Conservation (phyloP, 1,140 invertebrate genomes). For the Tetramorium parvispinum region DNA sequence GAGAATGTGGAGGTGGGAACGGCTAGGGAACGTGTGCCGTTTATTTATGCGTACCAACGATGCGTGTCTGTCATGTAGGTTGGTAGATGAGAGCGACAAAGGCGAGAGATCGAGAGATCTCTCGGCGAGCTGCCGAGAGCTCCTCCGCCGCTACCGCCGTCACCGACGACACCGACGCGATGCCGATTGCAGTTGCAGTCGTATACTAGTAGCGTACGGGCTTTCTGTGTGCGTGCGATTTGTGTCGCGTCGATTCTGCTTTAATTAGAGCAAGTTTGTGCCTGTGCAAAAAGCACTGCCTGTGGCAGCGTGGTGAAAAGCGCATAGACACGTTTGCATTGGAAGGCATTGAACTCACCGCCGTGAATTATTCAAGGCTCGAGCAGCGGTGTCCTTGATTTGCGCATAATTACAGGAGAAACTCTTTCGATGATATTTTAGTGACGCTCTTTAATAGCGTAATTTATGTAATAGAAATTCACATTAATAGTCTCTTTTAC, state of each 20-base stretch:
- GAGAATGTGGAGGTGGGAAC: conserved; percentile 3
- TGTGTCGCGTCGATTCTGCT: conserved; percentile 75
- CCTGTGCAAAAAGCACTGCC: conserved; percentile 76
- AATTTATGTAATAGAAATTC: neutral
- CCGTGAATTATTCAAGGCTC: conserved; percentile 61
- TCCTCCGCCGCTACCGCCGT: neutral
- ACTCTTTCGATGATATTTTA: conserved; percentile 2
- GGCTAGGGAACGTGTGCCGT: conserved; percentile 69
- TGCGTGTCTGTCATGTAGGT: conserved; percentile 82
- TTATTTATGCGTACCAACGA: conserved; percentile 82
- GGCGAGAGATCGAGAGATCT: conserved; percentile 67
- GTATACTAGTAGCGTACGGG: neutral
- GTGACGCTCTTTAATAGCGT: conserved; percentile 16
- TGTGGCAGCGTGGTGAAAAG: conserved; percentile 72
- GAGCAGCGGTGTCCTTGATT: conserved; percentile 11
- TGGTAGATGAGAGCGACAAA: conserved; percentile 74
- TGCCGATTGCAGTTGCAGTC: conserved; percentile 55
- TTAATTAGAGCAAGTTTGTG: conserved; percentile 83
- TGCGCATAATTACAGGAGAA: conserved; percentile 58
- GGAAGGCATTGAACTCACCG: conserved; percentile 73
- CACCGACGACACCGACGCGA: conserved; percentile 58
- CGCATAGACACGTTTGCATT: conserved; percentile 73
- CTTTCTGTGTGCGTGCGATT: conserved; percentile 6
- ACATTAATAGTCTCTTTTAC: neutral
- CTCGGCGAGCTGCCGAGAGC: conserved; percentile 25